Evolutionary conservation across 2,113 vertebrate species (phyloP), one percentile per base, ranked within the genome.

Genomic region (Sprattus sprattus): DNA sequence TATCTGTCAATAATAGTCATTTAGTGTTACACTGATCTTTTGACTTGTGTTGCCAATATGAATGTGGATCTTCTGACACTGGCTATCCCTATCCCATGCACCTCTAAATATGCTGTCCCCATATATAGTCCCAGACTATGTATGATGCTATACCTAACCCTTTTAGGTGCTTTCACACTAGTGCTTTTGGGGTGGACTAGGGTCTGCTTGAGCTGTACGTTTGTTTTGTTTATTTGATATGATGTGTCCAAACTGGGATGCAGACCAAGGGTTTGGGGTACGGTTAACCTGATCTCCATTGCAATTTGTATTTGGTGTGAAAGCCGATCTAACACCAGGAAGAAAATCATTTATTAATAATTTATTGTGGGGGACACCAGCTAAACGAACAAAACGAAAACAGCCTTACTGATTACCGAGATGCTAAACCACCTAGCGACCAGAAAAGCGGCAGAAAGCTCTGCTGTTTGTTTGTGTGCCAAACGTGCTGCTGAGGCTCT

Each of bases 11-110:
- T 64, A 64, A 25, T 25, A 64, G 6, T 64, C 57, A 60, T 60
- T 7, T 67, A 28, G 25, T n/a, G 9, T 25, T 28, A 64, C 25
- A 10, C 64, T 11, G 64, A 28, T 67, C 64, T 28, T 67, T 67
- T 67, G n/a, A 25, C n/a, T 10, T 13, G 60, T 54, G 15, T 67
- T 25, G 10, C 60, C 64, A 45, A 54, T 84, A 87, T 64, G 5
- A 88, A 85, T 83, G 60, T 25, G 45, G 47, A 83, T 87, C 85
- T 44, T 15, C 11, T 82, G 85, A 88, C 83, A 85, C 45, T 9
- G 60, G 78, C 57, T 81, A 20, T 83, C 81, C 47, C 45, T 64
- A 28, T 64, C 81, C 49, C 32, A 20, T 44, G 20, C 54, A 15
- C 39, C 44, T 9, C 50, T 45, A 45, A 67, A 67, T 67, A 67